Conservation (phyloP, 2,797 vertebrate species). For the Falco columbarius region DNA sequence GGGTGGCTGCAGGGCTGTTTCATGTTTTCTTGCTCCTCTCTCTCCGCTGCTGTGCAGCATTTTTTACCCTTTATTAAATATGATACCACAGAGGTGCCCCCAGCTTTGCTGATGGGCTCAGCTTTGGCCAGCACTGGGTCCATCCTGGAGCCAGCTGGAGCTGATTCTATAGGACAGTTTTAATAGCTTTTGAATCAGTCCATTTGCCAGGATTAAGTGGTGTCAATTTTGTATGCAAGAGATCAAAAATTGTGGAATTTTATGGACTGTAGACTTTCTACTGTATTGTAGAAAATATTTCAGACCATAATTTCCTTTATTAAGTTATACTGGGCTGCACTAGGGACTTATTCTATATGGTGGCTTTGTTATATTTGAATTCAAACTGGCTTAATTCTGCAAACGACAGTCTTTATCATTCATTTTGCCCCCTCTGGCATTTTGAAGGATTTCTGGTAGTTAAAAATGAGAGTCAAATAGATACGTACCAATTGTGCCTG, state of each 20-base stretch:
- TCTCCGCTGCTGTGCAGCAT: not conserved
- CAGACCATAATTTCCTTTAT: not conserved
- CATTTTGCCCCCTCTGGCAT: not conserved
- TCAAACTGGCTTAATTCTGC: not conserved
- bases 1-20: not conserved
- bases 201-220: not conserved
- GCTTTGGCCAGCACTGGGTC: not conserved
- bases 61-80: not conserved
- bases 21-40: not conserved
- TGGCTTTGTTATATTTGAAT: not conserved
- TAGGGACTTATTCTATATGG: not conserved
- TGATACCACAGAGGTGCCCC: fast-evolving
- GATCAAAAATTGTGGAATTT: not conserved
- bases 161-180: not conserved
- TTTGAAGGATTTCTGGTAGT: not conserved
- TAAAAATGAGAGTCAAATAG: not conserved
- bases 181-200: not conserved
- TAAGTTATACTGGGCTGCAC: not conserved
- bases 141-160: not conserved
- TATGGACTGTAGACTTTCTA: not conserved
- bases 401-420: not conserved
- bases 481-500: constrained; percentile 85
- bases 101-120: not conserved
- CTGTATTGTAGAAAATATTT: not conserved
- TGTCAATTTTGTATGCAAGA: not conserved